Evolutionary conservation across 2,888 invertebrate genomes (phyloP).

Genomic region (Achlya flavicornis): DNA sequence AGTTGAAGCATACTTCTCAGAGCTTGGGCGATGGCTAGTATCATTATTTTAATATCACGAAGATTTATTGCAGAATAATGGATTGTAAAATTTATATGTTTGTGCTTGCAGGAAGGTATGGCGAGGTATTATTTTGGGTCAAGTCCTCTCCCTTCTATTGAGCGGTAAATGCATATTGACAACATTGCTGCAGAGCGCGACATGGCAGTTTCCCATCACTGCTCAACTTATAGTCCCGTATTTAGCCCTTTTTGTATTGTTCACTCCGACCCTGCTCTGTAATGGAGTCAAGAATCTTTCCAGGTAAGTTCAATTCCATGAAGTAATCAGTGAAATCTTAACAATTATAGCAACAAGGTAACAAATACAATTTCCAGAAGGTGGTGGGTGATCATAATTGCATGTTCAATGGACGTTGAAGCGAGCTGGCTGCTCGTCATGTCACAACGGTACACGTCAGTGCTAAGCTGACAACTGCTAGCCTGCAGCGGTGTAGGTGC

Average conservation of each 20-base stretch:
- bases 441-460: constrained; percentile 86
- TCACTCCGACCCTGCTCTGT: constrained; percentile 90
- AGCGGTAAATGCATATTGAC: constrained; percentile 91
- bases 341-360: not conserved
- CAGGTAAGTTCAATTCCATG: constrained; percentile 74
- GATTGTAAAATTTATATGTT: constrained; percentile 14
- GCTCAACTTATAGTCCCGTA: constrained; percentile 93
- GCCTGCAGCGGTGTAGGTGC: constrained; percentile 94
- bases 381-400: constrained; percentile 89
- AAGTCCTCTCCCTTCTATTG: constrained; percentile 89
- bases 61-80: constrained; percentile 24
- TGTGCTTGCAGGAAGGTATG: constrained; percentile 85
- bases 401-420: constrained; percentile 93
- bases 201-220: constrained; percentile 89
- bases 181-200: constrained; percentile 87
- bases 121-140: constrained; percentile 89
- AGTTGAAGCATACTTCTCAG: constrained; percentile 86
- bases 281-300: constrained; percentile 86
- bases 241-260: constrained; percentile 89
- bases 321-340: too few relatives aligned
- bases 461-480: constrained; percentile 88
- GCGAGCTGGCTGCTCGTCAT: constrained; percentile 92
- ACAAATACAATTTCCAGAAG: constrained; percentile 57
- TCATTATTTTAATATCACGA: constrained; percentile 21
- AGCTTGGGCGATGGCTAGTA: constrained; percentile 88